phyloP scores from a whole-genome alignment of 1,140 invertebrate genomes.

The Lysiphlebus fabarum region DNA sequence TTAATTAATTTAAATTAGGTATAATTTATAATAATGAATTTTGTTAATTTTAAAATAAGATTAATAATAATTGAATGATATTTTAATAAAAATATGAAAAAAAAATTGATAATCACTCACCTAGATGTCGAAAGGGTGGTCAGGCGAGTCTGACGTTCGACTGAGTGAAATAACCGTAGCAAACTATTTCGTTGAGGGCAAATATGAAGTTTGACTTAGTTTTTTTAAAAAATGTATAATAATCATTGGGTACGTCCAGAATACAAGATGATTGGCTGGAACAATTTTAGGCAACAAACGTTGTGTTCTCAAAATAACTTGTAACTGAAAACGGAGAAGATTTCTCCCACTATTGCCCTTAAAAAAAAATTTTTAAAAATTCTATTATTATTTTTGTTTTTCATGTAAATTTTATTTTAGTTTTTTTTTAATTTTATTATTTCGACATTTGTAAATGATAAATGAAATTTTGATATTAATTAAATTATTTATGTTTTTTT shows the following conservation, averaged over 20 bases:
- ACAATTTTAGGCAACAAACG: conserved; percentile 28
- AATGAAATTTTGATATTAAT: no score
- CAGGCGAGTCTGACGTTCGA: conserved; percentile 21
- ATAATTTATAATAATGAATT: no score
- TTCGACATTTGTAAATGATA: background rate
- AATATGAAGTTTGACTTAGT: conserved; percentile 20
- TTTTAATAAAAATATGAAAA: background rate
- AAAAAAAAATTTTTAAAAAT: background rate
- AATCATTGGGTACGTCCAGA: conserved; percentile 17
- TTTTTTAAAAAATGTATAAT: conserved; percentile 19
- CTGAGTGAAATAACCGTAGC: conserved; percentile 26
- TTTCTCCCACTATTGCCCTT: conserved; percentile 9
- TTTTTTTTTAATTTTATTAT: background rate
- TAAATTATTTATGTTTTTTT: no score
- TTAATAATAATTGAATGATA: no score
- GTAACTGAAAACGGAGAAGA: conserved; percentile 28
- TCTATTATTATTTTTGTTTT: background rate
- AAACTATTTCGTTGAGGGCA: conserved; percentile 26
- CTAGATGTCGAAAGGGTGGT: conserved; percentile 23
- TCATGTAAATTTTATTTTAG: background rate
- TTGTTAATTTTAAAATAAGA: no score
- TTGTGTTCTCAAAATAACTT: conserved; percentile 28
- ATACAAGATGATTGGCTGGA: conserved; percentile 31
- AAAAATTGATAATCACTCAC: conserved; percentile 19
- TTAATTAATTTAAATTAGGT: no score